phyloP scores from a whole-genome alignment of 2,888 invertebrate species.

The Rotaria macrura region DNA sequence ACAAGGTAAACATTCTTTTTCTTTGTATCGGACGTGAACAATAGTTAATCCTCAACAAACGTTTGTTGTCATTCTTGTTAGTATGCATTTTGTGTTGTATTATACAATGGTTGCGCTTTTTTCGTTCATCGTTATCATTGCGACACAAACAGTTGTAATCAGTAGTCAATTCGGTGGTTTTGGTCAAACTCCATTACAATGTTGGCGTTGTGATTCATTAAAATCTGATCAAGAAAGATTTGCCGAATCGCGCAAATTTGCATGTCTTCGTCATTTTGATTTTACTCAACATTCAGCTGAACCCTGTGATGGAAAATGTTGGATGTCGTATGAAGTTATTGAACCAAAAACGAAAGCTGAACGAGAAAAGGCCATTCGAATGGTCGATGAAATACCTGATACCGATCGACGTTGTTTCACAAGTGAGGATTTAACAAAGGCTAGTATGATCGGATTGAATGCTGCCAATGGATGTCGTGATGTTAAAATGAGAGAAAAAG shows the following conservation, averaged over 20 bases:
- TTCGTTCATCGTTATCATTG: background rate
- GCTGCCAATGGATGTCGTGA: conserved; percentile 32
- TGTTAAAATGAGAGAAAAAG: conserved; percentile 34
- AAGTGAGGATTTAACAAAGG: conserved; percentile 33
- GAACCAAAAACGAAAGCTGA: conserved; percentile 33
- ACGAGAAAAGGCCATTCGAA: conserved; percentile 28
- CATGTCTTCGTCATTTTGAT: conserved; percentile 32
- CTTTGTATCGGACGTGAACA: background rate
- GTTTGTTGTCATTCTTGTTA: background rate
- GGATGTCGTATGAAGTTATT: conserved; percentile 33
- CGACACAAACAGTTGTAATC: background rate
- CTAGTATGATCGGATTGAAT: conserved; percentile 32
- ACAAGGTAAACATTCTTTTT: conserved; percentile 1
- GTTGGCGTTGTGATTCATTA: conserved; percentile 32
- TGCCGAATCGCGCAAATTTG: background rate
- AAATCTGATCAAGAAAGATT: background rate
- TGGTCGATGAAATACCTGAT: conserved; percentile 28
- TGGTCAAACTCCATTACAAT: conserved; percentile 25
- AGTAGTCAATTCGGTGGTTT: conserved; percentile 21
- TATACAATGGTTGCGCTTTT: background rate
- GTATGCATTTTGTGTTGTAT: background rate
- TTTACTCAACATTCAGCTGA: conserved; percentile 33
- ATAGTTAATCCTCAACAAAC: background rate
- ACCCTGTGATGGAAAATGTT: conserved; percentile 34
- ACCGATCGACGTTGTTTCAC: conserved; percentile 32